Base-by-base conservation (phyloP, 2,113 vertebrate species). In the Lethenteron camtschaticum region DNA sequence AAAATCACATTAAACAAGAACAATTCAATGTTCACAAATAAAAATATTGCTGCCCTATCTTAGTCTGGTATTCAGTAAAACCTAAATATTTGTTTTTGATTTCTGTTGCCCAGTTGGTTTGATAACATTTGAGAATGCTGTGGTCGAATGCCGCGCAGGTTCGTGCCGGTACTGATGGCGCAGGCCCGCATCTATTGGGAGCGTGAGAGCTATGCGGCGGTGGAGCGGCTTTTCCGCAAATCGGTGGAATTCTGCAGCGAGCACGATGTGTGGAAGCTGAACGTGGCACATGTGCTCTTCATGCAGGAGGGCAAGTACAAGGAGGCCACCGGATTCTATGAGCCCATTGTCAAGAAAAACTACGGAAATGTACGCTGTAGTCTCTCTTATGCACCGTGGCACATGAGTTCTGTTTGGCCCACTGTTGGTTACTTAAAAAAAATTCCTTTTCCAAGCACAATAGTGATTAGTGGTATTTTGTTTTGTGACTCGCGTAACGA, bases 121-220 rank as follows among this genome's bases (percentile, higher is more conserved):
- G 18, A 18, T 8, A 14, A 66, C 60, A 66, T 66, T 66, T 66
- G 14, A 14, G 18, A 66, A 66, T n/a, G 41, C 6, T 41, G 41
- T 41, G 41, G 41, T 41, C 41, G 41, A 5, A 41, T 41, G 4
- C 41, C 41, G 5, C 41, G 63, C 20, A 81, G 85, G 75, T 96
- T 95, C 41, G 78, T 96, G 13, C 87, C 88, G 1, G 82, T 94
- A 16, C 76, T 96, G 72, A 96, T 96, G 90, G 87, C 86, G 10
- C 90, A 96, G 77, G 85, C 90, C 11, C 92, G 88, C 75, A 90
- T 96, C 79, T 96, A 94, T 75, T 96, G 92, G 92, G 89, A 95
- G 77, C 81, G 86, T 73, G 90, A 91, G 76, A 91, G 94, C 76
- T 96, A 90, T 70, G 74, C 81, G 55, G 82, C 90, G 89, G 86